phyloP scores from a whole-genome alignment of 2,113 vertebrate species.

The Apteryx owenii region DNA sequence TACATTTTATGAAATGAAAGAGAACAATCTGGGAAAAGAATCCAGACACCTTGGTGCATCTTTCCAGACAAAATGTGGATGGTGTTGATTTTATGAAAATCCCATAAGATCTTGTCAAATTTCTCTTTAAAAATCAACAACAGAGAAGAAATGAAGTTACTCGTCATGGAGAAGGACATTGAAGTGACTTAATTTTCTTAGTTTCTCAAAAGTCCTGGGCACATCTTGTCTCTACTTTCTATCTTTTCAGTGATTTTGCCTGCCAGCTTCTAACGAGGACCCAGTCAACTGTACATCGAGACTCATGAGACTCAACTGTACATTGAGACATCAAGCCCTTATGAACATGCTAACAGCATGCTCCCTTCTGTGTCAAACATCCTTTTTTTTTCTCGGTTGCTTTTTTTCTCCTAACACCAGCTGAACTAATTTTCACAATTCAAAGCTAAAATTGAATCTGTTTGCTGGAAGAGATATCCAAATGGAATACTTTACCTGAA shows the following conservation, averaged over 20 bases:
- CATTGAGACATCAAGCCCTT: background rate
- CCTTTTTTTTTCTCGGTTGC: background rate
- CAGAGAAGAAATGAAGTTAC: background rate
- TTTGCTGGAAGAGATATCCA: background rate
- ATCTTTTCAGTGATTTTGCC: background rate
- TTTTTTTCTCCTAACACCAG: background rate
- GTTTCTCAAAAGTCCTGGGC: background rate
- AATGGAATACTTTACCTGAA: background rate
- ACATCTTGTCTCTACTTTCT: background rate
- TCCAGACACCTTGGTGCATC: background rate
- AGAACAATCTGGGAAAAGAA: background rate
- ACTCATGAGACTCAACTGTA: background rate
- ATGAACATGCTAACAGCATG: rapidly evolving
- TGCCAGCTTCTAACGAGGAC: background rate
- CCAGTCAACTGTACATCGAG: background rate
- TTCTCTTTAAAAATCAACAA: background rate
- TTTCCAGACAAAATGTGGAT: background rate
- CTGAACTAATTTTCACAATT: background rate
- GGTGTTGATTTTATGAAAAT: background rate
- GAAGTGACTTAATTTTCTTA: background rate
- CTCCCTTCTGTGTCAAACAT: background rate
- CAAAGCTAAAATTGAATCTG: background rate
- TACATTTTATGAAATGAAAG: background rate
- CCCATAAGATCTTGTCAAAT: background rate
- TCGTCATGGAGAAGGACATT: background rate